Conservation (phyloP, 2,797 vertebrate genomes). For the Alauda arvensis region DNA sequence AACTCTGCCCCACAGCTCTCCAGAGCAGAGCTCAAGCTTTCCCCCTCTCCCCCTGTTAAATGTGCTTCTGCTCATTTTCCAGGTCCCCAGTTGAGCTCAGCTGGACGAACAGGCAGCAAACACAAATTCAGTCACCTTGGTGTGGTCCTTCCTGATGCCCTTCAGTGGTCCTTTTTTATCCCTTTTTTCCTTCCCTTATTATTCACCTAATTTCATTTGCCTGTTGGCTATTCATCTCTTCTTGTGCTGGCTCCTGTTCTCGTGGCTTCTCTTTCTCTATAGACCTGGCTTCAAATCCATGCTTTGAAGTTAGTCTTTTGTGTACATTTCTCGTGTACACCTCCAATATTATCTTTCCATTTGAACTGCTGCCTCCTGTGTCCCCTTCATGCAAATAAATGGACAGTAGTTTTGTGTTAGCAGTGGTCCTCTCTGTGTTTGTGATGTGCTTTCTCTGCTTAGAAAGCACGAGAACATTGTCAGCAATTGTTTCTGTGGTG, state of each 20-base stretch:
- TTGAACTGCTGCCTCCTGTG: background rate
- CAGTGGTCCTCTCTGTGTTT: background rate
- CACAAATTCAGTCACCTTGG: background rate
- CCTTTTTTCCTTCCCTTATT: background rate
- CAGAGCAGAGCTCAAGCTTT: background rate
- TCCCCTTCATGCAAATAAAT: background rate
- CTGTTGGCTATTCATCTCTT: background rate
- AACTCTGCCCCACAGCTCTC: background rate
- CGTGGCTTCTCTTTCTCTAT: background rate
- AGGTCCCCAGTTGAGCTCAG: too few relatives aligned
- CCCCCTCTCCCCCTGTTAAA: rapidly evolving
- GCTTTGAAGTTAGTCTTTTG: background rate
- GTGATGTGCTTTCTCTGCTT: background rate
- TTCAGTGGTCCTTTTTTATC: background rate
- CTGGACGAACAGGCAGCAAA: too few relatives aligned
- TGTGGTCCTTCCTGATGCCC: background rate
- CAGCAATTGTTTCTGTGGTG: background rate
- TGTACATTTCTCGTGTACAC: background rate
- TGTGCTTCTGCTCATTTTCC: rapidly evolving
- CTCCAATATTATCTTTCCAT: background rate
- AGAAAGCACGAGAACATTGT: background rate
- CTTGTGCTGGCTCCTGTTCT: background rate
- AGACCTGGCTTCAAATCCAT: background rate
- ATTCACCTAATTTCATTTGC: background rate
- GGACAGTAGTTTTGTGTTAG: background rate